Evolutionary conservation across 2,113 vertebrate genomes (phyloP).

Genomic region (Scatophagus argus): DNA sequence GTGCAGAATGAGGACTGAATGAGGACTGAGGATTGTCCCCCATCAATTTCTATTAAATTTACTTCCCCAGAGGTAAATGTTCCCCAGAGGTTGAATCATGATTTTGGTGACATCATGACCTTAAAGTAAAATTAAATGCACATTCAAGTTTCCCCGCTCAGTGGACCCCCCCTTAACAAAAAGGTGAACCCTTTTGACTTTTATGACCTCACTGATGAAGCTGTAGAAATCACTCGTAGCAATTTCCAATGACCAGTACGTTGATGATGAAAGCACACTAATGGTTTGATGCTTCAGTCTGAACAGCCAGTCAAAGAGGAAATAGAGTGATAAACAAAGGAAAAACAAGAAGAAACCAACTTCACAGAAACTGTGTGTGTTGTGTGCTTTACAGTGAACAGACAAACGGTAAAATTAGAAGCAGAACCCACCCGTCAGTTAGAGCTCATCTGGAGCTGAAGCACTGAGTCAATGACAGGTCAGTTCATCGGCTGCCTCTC

Average conservation of each 20-base stretch:
- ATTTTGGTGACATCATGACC: background rate
- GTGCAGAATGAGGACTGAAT: background rate
- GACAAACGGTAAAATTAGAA: constrained; percentile 17
- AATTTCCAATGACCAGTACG: too few species aligned
- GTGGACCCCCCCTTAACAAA: background rate
- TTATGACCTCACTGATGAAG: constrained; percentile 2
- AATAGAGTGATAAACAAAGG: background rate
- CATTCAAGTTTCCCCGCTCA: background rate
- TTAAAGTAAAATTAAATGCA: background rate
- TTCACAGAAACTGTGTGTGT: background rate
- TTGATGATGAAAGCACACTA: background rate
- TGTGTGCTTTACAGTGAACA: background rate
- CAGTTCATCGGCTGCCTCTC: constrained; percentile 48
- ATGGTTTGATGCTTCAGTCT: background rate
- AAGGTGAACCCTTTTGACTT: background rate
- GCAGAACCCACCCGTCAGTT: constrained; percentile 30
- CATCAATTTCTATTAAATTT: background rate
- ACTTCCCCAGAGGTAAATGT: background rate
- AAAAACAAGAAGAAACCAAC: background rate
- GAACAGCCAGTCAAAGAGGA: background rate
- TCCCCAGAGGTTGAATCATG: background rate
- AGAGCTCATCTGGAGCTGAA: constrained; percentile 30
- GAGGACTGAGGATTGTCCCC: too few species aligned
- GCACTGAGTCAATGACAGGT: constrained; percentile 47
- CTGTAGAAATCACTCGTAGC: background rate